Base-by-base conservation (phyloP, 2,113 vertebrate genomes). In the Oryzias javanicus region DNA sequence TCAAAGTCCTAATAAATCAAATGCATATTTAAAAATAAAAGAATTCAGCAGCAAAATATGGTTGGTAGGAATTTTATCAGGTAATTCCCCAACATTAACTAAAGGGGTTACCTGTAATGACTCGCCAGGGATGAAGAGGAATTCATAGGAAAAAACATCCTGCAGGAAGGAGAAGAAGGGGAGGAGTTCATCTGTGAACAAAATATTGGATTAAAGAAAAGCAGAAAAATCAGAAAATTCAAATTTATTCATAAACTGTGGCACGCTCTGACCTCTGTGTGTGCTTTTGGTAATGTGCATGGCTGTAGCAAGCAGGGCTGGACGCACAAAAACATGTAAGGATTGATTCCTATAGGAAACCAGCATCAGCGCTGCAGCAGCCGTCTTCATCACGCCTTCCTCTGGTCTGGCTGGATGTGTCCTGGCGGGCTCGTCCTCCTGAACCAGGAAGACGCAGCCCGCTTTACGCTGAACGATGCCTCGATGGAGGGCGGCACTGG, bases 271-370 rank as follows among this genome's bases (percentile, higher is more conserved):
- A 95, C 96, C 94, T 92, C 88, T 96, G 17, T 60, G 89, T 55
- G 77, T 79, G 78, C 82, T 91, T 46, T 67, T 77, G 1, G 90
- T 80, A 69, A 91, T 78, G 42, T 89, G 85, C 47, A 95, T 67
- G 15, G 97, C 91, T 0, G 90, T 0, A 0, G 93, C 92, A 22
- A 99, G 89, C 62, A 98, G 75, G 5, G 94, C 94, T 0, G 96
- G 96, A 1, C 94, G 92, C 16, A 91, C 86, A n/a, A 94, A 96
- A 5, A 92, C 8, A 2, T 98, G 95, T 53, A 98, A 71, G 14
- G 91, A 62, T 82, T 98, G 96, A 84, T 99, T 99, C 82, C 93
- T 92, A 60, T 99, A 98, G 5, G 91, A 91, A 0, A 91, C 93
- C 67, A 95, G 91, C 89, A 91, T 92, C 65, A 99, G 94, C 59